Percentiles rank a stretch among this genome's conserved stretches.
These are phyloP conservation scores for Thumatha senex DNA, from an alignment of 2,888 invertebrate species.

Conservation along the genomic window DNA sequence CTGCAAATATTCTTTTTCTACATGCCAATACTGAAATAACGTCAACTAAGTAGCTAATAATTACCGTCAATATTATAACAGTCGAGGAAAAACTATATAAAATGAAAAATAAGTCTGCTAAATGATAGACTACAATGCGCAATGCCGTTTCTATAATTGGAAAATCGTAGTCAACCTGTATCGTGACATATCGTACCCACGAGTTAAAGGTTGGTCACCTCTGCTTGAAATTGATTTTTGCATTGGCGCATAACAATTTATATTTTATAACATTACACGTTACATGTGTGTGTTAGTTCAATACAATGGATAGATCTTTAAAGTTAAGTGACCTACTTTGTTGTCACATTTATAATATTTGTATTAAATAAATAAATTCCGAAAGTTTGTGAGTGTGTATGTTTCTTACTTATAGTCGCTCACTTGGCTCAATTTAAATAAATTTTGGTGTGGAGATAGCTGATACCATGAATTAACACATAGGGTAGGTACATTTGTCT, in stretches of 20 bases:
- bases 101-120: constrained; percentile 39
- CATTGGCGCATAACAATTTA: constrained; percentile 18
- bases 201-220: constrained; percentile 57
- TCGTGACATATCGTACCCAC: constrained; percentile 50
- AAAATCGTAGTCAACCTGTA: constrained; percentile 39
- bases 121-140: constrained; percentile 53
- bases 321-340: too few relatives aligned
- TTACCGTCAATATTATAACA: constrained; percentile 5
- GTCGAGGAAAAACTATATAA: constrained; percentile 27
- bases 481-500: too few relatives aligned
- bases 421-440: too few relatives aligned
- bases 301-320: too few relatives aligned
- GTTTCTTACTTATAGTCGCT: too few relatives aligned
- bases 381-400: too few relatives aligned
- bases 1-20: not conserved
- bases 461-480: too few relatives aligned
- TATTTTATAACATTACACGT: constrained; percentile 1
- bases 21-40: not conserved
- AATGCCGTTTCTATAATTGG: constrained; percentile 53
- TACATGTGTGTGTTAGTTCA: too few relatives aligned
- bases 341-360: too few relatives aligned
- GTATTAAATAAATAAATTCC: too few relatives aligned
- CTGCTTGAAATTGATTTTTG: constrained; percentile 47
- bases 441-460: too few relatives aligned
- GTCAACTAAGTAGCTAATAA: not conserved